Evolutionary conservation across 2,888 invertebrate species (phyloP).

Genomic region (Achlya flavicornis): DNA sequence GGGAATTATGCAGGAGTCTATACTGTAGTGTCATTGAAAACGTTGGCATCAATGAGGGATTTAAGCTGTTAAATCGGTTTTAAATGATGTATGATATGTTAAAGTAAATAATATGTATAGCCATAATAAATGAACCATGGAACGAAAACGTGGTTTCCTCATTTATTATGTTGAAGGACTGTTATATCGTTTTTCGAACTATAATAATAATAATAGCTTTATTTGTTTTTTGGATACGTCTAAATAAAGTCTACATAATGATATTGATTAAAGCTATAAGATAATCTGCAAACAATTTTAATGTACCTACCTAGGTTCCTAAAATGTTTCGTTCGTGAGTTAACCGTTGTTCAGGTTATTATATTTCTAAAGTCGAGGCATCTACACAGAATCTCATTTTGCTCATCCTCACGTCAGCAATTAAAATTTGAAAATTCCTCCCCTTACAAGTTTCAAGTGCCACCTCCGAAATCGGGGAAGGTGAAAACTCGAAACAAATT

Average conservation of each 20-base stretch:
- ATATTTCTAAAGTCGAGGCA: not conserved
- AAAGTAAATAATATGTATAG: not conserved
- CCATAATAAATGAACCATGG: too few relatives aligned
- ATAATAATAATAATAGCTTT: too few relatives aligned
- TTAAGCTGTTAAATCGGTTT: constrained; percentile 44
- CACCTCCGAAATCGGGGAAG: constrained; percentile 59
- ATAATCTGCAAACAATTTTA: not conserved
- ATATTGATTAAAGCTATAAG: not conserved
- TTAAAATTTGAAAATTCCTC: constrained; percentile 66
- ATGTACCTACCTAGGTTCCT: not conserved
- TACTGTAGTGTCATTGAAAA: constrained; percentile 46
- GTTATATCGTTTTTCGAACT: too few relatives aligned
- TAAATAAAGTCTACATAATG: too few relatives aligned
- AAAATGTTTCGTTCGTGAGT: constrained; percentile 3
- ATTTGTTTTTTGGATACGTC: too few relatives aligned
- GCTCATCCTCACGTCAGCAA: constrained; percentile 60
- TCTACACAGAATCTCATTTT: constrained; percentile 39
- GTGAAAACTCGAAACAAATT: constrained; percentile 81
- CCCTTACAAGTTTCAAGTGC: constrained; percentile 59
- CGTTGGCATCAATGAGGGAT: constrained; percentile 32
- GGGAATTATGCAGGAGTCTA: constrained; percentile 47
- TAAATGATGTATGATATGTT: constrained; percentile 45
- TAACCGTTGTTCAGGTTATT: not conserved
- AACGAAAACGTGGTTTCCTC: too few relatives aligned
- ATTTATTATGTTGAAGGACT: too few relatives aligned